These are phyloP conservation scores for Leptonema lineaticorne DNA, from an alignment of 1,140 invertebrate genomes.

Conservation along the genomic window DNA sequence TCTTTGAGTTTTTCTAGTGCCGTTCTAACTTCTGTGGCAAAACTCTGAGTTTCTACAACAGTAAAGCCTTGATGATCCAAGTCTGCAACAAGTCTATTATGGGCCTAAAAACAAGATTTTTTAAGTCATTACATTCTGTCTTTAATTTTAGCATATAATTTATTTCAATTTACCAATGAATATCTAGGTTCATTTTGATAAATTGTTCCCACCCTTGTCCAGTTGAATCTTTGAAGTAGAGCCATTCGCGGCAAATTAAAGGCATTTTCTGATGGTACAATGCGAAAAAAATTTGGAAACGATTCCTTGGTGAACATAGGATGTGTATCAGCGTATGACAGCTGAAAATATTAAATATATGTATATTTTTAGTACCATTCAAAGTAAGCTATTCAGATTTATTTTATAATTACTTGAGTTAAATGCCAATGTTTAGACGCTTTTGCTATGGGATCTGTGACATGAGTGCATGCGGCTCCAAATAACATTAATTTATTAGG, in stretches of 20 bases:
- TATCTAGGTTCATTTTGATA: constrained; percentile 96
- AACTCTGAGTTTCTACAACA: constrained; percentile 89
- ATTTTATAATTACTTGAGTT: constrained; percentile 71
- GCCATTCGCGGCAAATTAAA: constrained; percentile 91
- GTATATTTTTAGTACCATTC: not conserved
- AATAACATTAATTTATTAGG: constrained; percentile 93
- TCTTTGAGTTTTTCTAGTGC: constrained; percentile 84
- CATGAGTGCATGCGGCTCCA: constrained; percentile 93
- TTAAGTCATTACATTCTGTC: not conserved
- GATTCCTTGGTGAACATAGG: constrained; percentile 94
- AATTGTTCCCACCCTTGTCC: constrained; percentile 95
- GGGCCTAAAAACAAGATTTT: constrained; percentile 63
- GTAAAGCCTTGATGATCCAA: constrained; percentile 79
- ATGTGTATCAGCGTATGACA: constrained; percentile 98
- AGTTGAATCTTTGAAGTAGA: constrained; percentile 89
- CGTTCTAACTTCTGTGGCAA: constrained; percentile 85
- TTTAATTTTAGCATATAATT: not conserved
- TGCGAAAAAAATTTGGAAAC: constrained; percentile 95
- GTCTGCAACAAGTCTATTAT: constrained; percentile 88
- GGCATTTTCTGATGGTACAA: constrained; percentile 93
- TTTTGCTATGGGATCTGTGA: constrained; percentile 97
- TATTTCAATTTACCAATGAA: constrained; percentile 78
- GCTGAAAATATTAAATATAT: constrained; percentile 62
- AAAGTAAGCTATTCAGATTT: not conserved
- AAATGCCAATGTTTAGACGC: constrained; percentile 96